Evolutionary conservation across 2,888 invertebrate genomes (phyloP).

Genomic region (Nectonema munidae): DNA sequence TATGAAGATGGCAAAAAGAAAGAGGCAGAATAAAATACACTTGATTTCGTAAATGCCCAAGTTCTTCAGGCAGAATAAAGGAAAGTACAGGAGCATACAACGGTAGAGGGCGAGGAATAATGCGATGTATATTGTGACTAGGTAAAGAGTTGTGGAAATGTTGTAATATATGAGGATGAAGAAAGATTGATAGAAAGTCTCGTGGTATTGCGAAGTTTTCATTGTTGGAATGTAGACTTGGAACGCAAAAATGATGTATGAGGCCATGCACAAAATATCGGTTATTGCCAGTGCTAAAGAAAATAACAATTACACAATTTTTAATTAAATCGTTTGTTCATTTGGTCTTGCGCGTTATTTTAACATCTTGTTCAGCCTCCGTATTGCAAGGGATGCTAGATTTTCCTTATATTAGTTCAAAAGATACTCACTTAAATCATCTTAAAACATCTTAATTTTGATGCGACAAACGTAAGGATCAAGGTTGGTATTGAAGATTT

Average conservation of each 20-base stretch:
- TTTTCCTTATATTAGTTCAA: too few relatives aligned
- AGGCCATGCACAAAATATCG: slow-evolving; percentile 6
- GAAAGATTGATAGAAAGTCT: not conserved
- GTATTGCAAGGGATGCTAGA: too few relatives aligned
- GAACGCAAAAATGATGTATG: slow-evolving; percentile 7
- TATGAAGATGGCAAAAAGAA: not conserved
- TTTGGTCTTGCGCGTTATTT: too few relatives aligned
- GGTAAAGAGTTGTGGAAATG: slow-evolving; percentile 1
- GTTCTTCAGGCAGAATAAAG: not conserved
- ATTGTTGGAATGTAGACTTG: slow-evolving; percentile 2
- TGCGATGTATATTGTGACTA: slow-evolving; percentile 1
- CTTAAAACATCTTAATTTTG: too few relatives aligned
- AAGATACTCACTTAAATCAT: too few relatives aligned
- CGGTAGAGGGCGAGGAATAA: slow-evolving; percentile 6
- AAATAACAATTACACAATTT: too few relatives aligned
- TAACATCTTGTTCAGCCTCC: too few relatives aligned
- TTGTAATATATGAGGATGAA: slow-evolving; percentile 7
- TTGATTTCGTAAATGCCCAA: not conserved
- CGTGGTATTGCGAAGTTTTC: not conserved
- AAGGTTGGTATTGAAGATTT: too few relatives aligned
- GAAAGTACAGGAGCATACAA: not conserved
- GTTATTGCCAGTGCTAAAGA: slow-evolving; percentile 7
- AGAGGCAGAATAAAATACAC: not conserved
- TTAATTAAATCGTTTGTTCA: too few relatives aligned
- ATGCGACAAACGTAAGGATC: too few relatives aligned